Evolutionary conservation across 1,140 invertebrate genomes (phyloP).

Genomic region (Ectropis grisescens): DNA sequence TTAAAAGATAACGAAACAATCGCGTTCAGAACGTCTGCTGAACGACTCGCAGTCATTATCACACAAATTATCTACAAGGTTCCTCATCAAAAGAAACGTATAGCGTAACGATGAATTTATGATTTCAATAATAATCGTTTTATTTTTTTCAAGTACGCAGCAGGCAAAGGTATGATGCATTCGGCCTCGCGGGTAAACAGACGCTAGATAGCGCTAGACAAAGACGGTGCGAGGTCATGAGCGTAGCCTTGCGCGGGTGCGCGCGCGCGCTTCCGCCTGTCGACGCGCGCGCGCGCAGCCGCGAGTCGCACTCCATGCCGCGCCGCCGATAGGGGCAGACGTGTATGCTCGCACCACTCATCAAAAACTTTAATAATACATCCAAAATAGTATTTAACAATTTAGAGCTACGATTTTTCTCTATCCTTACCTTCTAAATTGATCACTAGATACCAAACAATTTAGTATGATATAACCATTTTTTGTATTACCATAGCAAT

Average conservation of each 20-base stretch:
- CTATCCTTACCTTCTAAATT: not conserved
- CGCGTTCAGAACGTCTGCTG: slow-evolving; percentile 3
- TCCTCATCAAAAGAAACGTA: slow-evolving; percentile 19
- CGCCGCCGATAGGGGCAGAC: slow-evolving; percentile 21
- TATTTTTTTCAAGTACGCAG: too few species aligned
- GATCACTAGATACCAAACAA: too few species aligned
- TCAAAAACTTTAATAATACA: slow-evolving; percentile 2
- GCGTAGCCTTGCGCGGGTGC: slow-evolving; percentile 64
- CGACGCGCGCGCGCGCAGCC: slow-evolving; percentile 18
- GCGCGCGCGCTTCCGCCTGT: slow-evolving; percentile 58
- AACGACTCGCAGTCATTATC: slow-evolving; percentile 15
- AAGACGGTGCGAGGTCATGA: slow-evolving; percentile 66
- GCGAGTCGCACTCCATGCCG: slow-evolving; percentile 23
- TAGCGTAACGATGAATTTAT: slow-evolving; percentile 32
- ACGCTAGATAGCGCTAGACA: slow-evolving; percentile 67
- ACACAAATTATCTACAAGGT: slow-evolving; percentile 30
- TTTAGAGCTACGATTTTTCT: not conserved
- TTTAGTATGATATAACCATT: too few species aligned
- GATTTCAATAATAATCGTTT: slow-evolving; percentile 46
- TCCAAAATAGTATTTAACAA: not conserved
- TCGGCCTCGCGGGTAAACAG: slow-evolving; percentile 63
- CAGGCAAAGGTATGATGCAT: slow-evolving; percentile 55
- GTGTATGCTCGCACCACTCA: slow-evolving; percentile 8
- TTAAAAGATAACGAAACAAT: too few species aligned
- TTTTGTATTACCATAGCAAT: too few species aligned